Conservation (phyloP, 2,888 invertebrate species). For the Phyllotreta striolata region DNA sequence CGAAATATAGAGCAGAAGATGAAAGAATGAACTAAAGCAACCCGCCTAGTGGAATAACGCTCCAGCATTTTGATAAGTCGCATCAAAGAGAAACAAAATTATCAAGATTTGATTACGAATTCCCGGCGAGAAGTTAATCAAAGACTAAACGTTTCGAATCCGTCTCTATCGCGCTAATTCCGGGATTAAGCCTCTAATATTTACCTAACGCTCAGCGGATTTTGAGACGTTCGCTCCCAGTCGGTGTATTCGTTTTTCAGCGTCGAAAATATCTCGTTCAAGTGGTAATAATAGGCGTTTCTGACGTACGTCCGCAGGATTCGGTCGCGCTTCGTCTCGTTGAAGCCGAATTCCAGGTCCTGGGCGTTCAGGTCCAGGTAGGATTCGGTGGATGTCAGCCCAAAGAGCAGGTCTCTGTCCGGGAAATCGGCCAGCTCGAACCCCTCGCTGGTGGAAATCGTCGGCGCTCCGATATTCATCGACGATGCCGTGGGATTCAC, state of each 20-base stretch:
- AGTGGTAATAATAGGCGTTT: conserved; percentile 93
- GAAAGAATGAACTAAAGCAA: too few species aligned
- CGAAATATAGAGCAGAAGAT: too few species aligned
- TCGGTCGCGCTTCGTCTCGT: conserved; percentile 85
- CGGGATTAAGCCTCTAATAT: background rate
- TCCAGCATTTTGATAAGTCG: too few species aligned
- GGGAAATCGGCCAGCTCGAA: conserved; percentile 84
- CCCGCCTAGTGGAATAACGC: too few species aligned
- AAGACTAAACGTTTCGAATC: too few species aligned
- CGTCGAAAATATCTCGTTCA: conserved; percentile 94
- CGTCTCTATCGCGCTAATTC: too few species aligned
- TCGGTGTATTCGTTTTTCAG: conserved; percentile 94
- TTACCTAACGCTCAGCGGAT: conserved; percentile 75
- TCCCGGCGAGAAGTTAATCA: too few species aligned
- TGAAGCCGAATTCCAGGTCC: conserved; percentile 90
- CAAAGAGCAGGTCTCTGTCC: conserved; percentile 83
- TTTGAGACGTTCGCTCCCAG: conserved; percentile 90
- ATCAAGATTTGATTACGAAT: too few species aligned
- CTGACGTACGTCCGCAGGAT: conserved; percentile 91
- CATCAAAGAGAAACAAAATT: too few species aligned
- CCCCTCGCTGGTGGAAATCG: conserved; percentile 75
- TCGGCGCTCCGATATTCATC: conserved; percentile 52
- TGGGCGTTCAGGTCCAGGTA: conserved; percentile 83
- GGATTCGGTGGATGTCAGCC: conserved; percentile 83
- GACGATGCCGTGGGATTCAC: conserved; percentile 66